Percentiles rank a stretch among this genome's conserved stretches.
These are phyloP conservation scores for Anguilla rostrata DNA, from an alignment of 2,113 vertebrate species.

Conservation along the genomic window DNA sequence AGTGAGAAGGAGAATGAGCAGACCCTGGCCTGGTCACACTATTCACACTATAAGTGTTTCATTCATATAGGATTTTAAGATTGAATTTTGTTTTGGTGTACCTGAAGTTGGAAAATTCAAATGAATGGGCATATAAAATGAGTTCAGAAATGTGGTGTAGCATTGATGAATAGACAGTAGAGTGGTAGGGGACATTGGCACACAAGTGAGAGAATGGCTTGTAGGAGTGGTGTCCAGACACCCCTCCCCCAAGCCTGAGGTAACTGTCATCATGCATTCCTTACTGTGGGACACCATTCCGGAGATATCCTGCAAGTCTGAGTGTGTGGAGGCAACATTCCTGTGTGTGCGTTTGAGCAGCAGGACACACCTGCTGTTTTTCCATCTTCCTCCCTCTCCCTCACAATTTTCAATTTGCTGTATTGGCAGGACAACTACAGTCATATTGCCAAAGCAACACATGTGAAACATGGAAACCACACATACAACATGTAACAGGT, in stretches of 20 bases:
- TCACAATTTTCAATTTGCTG: background rate
- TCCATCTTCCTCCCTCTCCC: background rate
- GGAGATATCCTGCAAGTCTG: background rate
- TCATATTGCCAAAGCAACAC: too few species aligned
- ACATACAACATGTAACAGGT: too few species aligned
- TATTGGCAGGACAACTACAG: too few species aligned
- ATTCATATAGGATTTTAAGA: too few species aligned
- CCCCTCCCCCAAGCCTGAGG: background rate
- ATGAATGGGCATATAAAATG: background rate
- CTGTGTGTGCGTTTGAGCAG: background rate
- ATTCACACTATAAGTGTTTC: too few species aligned
- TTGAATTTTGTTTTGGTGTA: background rate
- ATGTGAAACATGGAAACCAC: too few species aligned
- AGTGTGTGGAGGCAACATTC: background rate
- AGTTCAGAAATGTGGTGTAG: background rate
- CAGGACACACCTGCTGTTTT: conserved; percentile 5
- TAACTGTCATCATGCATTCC: background rate
- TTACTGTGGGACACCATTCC: background rate
- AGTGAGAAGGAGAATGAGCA: too few species aligned
- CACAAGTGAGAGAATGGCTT: background rate
- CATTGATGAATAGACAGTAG: background rate
- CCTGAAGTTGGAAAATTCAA: background rate
- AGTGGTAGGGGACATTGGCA: background rate
- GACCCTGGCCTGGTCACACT: too few species aligned
- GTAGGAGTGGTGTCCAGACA: background rate